phyloP scores from a whole-genome alignment of 2,797 vertebrate genomes.

The Alca torda region DNA sequence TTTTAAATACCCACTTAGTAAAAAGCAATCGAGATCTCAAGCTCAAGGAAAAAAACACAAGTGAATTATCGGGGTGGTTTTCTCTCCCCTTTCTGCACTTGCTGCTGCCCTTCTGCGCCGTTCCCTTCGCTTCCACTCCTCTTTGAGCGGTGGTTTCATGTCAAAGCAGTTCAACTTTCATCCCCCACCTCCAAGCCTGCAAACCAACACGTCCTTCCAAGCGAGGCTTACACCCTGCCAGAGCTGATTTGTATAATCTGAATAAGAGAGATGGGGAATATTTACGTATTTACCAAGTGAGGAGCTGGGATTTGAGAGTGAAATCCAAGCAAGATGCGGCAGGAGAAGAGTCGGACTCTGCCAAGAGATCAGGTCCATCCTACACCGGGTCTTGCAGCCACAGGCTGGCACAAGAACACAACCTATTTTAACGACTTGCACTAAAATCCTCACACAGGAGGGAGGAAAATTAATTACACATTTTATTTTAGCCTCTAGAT shows the following conservation, averaged over 20 bases:
- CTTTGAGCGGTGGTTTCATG: neutral
- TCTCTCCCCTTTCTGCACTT: neutral
- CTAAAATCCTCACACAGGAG: neutral
- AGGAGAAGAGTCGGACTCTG: neutral
- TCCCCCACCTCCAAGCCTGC: neutral
- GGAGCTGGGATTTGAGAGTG: neutral
- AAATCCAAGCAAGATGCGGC: neutral
- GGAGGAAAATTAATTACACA: neutral
- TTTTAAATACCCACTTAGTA: neutral
- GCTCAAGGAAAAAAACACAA: neutral
- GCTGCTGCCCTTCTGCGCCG: neutral
- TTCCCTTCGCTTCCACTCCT: neutral
- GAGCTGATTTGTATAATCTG: constrained; percentile 14
- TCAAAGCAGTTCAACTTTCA: neutral
- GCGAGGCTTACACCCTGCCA: neutral
- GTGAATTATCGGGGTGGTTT: neutral
- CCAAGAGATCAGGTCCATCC: neutral
- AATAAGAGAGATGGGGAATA: neutral
- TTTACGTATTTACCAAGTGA: neutral
- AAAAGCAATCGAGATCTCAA: neutral
- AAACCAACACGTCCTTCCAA: constrained; percentile 3
- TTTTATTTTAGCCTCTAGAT: neutral
- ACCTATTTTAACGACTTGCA: neutral
- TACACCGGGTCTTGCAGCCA: rapidly evolving
- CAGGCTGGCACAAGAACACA: neutral